Evolutionary conservation across 1,140 invertebrate genomes (phyloP).

Genomic region (Antheraea mylitta): DNA sequence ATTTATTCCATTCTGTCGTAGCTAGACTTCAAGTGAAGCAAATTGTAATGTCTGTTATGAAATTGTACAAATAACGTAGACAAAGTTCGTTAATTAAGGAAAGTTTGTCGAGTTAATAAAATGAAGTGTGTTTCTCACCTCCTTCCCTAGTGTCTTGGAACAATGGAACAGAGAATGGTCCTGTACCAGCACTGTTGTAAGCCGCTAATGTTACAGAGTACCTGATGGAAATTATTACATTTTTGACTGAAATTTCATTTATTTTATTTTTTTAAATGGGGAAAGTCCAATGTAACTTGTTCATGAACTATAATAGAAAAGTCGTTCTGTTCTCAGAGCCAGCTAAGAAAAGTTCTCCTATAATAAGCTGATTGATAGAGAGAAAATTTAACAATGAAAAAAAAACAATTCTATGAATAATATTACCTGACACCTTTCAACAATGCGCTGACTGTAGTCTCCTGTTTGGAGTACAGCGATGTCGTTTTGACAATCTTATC

Average conservation of each 20-base stretch:
- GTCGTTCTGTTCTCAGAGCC: no score
- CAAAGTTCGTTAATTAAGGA: neutral
- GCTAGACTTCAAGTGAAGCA: neutral
- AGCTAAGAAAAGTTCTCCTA: no score
- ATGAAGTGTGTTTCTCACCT: conserved; percentile 36
- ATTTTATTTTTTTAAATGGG: no score
- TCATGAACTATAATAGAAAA: no score
- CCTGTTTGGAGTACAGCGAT: conserved; percentile 73
- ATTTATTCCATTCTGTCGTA: neutral
- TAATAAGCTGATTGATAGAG: neutral
- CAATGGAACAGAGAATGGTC: conserved; percentile 87
- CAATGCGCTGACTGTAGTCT: conserved; percentile 56
- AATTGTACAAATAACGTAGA: neutral
- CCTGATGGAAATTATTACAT: conserved; percentile 28
- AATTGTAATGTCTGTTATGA: neutral
- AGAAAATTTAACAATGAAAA: neutral
- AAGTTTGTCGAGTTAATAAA: conserved; percentile 1
- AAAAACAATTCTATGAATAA: neutral
- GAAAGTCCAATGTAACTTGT: no score
- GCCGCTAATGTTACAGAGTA: conserved; percentile 88
- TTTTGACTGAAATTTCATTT: no score
- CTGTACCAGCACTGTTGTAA: conserved; percentile 91
- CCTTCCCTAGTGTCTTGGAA: conserved; percentile 90
- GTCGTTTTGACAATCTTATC: conserved; percentile 68
- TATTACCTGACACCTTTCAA: conserved; percentile 68